Evolutionary conservation across 2,888 invertebrate genomes (phyloP).

Genomic region (Lapara coniferarum): DNA sequence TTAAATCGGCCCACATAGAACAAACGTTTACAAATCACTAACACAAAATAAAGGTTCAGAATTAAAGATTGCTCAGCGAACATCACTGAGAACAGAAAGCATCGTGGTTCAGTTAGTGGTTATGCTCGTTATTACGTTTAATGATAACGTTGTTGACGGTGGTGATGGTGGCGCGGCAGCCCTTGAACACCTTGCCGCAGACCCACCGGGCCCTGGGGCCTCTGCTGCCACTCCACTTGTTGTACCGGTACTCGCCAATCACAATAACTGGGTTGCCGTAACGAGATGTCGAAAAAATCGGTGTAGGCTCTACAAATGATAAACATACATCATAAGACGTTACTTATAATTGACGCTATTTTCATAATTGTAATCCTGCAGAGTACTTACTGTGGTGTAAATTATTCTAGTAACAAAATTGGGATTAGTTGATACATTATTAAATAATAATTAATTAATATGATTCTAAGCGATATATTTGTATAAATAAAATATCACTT

Average conservation of each 20-base stretch:
- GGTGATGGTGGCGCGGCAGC: constrained; percentile 45
- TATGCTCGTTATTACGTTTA: constrained; percentile 37
- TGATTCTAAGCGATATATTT: background rate
- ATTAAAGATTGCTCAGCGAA: background rate
- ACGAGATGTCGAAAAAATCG: constrained; percentile 44
- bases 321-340: background rate
- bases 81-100: too few relatives aligned
- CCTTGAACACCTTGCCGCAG: constrained; percentile 43
- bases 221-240: constrained; percentile 40
- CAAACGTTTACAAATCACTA: too few relatives aligned
- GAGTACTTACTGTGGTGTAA: too few relatives aligned
- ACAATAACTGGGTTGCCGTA: constrained; percentile 51
- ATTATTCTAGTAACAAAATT: too few relatives aligned
- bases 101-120: constrained; percentile 29
- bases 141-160: constrained; percentile 42
- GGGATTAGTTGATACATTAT: too few relatives aligned
- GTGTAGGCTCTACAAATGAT: constrained; percentile 11
- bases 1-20: too few relatives aligned
- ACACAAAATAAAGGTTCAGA: too few relatives aligned
- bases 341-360: too few relatives aligned
- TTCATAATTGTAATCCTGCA: too few relatives aligned
- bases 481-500: background rate
- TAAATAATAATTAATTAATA: background rate
- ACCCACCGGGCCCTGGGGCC: constrained; percentile 42
- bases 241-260: constrained; percentile 47